Evolutionary conservation across 2,797 vertebrate species (phyloP).

Genomic region (Sebastolobus alascanus): DNA sequence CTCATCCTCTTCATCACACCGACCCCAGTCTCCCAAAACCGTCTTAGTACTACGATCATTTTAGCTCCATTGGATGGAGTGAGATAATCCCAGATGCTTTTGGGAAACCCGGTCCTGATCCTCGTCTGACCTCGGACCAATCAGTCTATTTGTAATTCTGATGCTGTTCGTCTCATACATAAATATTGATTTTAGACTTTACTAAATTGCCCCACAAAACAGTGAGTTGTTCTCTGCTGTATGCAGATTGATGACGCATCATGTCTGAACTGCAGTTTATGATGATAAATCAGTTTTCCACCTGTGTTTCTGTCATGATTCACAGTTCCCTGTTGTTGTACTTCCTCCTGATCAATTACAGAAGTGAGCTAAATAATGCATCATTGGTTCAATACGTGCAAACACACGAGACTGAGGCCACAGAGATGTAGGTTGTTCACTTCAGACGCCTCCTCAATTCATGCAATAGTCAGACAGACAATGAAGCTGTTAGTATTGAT

Average conservation of each 20-base stretch:
- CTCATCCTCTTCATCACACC: constrained; percentile 57
- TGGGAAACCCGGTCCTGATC: constrained; percentile 29
- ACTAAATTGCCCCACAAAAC: background rate
- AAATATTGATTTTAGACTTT: constrained; percentile 8
- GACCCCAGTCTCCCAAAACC: constrained; percentile 29
- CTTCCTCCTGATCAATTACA: constrained; percentile 7
- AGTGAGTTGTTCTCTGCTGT: background rate
- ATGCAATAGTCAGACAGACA: background rate
- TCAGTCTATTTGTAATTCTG: constrained; percentile 14
- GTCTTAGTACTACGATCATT: constrained; percentile 37
- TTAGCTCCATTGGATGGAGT: constrained; percentile 34
- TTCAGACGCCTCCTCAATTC: background rate
- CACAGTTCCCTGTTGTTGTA: background rate
- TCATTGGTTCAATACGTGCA: background rate
- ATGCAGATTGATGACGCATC: background rate
- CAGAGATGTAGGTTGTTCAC: constrained; percentile 1
- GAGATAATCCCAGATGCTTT: constrained; percentile 52
- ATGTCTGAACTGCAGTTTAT: background rate
- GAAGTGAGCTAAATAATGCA: background rate
- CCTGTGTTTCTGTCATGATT: background rate
- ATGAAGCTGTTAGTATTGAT: constrained; percentile 6
- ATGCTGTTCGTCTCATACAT: background rate
- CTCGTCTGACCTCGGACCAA: constrained; percentile 29
- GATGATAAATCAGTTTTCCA: constrained; percentile 3
- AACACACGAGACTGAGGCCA: background rate